phyloP scores from a whole-genome alignment of 2,113 vertebrate species.

The Cinclus mexicanus region DNA sequence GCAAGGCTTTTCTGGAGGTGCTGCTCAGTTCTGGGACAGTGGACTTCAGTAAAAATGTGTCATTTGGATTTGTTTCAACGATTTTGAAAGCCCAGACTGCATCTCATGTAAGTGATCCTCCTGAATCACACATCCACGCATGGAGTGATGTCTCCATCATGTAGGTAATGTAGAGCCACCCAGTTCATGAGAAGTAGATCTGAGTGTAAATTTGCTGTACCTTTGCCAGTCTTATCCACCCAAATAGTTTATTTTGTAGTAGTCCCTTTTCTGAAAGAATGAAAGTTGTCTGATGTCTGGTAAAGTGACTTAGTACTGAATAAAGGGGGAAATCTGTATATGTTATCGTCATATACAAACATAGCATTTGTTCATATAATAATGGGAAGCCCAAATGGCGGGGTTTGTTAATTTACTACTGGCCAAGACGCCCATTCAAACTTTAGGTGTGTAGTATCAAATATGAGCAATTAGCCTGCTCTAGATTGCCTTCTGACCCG shows the following conservation, averaged over 20 bases:
- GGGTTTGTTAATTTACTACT: not conserved
- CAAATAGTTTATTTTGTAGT: not conserved
- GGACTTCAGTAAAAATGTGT: not conserved
- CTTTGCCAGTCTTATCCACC: not conserved
- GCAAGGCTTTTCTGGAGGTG: not conserved
- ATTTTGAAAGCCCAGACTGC: not conserved
- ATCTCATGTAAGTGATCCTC: not conserved
- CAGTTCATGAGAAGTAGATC: not conserved
- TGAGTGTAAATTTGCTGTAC: not conserved
- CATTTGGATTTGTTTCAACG: not conserved
- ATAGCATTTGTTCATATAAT: not conserved
- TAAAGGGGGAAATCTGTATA: not conserved
- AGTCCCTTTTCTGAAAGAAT: not conserved
- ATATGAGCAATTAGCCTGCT: not conserved
- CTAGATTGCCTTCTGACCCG: not conserved
- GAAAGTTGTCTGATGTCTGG: not conserved
- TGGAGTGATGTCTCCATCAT: not conserved
- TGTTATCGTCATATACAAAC: not conserved
- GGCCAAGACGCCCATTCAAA: not conserved
- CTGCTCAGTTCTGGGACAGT: not conserved
- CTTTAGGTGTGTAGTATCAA: not conserved
- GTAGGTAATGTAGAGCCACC: not conserved
- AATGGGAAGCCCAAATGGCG: not conserved
- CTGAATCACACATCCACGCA: not conserved
- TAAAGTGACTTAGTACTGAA: not conserved